Conservation (phyloP, 2,797 vertebrate species). For the Cephalopachus bancanus region DNA sequence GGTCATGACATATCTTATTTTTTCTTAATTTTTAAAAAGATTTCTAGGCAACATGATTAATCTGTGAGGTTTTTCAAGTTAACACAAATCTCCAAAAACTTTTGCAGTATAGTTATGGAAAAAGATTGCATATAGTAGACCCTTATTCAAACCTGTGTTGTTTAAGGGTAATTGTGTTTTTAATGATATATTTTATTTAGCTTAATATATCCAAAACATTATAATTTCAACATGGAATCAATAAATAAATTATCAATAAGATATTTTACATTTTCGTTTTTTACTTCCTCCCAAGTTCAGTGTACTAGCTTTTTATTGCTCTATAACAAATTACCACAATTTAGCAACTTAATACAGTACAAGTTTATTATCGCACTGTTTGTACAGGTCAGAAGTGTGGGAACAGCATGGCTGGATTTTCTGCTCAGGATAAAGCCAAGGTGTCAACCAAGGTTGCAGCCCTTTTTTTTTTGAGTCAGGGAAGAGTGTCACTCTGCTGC, state of each 20-base stretch:
- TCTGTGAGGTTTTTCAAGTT: neutral
- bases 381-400: neutral
- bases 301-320: neutral
- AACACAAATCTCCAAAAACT: neutral
- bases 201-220: neutral
- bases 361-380: neutral
- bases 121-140: neutral
- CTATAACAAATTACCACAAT: neutral
- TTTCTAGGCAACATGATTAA: neutral
- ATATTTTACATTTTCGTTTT: slow-evolving; percentile 38
- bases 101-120: neutral
- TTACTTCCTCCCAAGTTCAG: neutral
- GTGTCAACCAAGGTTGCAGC: neutral
- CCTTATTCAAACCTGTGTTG: neutral
- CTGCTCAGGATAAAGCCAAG: neutral
- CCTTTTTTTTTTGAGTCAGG: no score
- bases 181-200: slow-evolving; percentile 1
- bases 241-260: slow-evolving; percentile 19
- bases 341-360: neutral
- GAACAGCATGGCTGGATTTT: neutral
- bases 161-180: neutral
- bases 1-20: neutral
- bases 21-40: neutral
- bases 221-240: slow-evolving; percentile 28
- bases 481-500: no score